Percentiles rank a stretch among this genome's conserved stretches.
phyloP scores from a whole-genome alignment of 1,140 invertebrate species.

The Eueides isabella region DNA sequence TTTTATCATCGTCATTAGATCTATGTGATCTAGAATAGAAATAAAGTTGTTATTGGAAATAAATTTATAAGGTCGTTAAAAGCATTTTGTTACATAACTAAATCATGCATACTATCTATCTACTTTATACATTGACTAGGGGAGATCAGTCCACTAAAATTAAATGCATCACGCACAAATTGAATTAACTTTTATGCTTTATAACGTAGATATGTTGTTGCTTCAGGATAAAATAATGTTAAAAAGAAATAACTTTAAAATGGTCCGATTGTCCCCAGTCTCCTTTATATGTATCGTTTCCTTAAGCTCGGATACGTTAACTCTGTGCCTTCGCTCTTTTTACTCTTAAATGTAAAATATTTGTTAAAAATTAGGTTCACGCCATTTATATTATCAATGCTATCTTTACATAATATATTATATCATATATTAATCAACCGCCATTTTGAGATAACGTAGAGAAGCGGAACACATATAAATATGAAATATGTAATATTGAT shows the following conservation, averaged over 20 bases:
- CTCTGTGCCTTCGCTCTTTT: conserved; percentile 51
- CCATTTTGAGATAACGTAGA: not conserved
- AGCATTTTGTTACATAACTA: conserved; percentile 17
- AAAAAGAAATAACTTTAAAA: not conserved
- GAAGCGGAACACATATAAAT: not conserved
- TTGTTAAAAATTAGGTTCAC: conserved; percentile 18
- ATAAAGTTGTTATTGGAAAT: not conserved
- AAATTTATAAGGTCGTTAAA: conserved; percentile 17
- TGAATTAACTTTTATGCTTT: not conserved
- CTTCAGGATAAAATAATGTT: no score
- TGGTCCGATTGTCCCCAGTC: conserved; percentile 6
- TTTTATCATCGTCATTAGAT: not conserved
- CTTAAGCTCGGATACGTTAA: conserved; percentile 43
- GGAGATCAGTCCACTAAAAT: not conserved
- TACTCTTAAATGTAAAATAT: conserved; percentile 31
- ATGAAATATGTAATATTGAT: not conserved
- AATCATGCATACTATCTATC: conserved; percentile 12
- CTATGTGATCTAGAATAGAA: not conserved
- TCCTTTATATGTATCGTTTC: conserved; percentile 19
- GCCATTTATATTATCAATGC: not conserved
- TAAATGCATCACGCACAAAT: conserved; percentile 1
- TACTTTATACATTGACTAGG: conserved; percentile 20
- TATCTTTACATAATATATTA: not conserved
- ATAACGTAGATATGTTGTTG: no score
- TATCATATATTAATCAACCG: not conserved